A percentile compares a stretch with the other conserved stretches of the same genome.
phyloP scores from a whole-genome alignment of 1,140 invertebrate species.

The Argopecten irradians region DNA sequence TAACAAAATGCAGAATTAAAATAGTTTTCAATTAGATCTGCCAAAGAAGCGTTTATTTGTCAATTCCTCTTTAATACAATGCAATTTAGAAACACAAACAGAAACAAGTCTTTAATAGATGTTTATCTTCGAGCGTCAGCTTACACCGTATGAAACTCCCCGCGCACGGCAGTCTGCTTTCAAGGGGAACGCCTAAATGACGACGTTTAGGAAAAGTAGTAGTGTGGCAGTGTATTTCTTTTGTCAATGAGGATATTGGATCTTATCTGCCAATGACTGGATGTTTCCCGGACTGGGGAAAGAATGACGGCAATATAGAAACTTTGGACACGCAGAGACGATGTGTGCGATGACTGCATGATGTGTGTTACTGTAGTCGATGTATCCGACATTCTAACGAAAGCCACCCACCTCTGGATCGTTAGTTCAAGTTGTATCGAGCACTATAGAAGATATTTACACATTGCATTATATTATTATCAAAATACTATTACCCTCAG shows the following conservation, averaged over 20 bases:
- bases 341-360: too few relatives aligned
- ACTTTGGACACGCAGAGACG: too few relatives aligned
- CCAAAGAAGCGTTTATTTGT: neutral
- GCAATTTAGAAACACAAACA: conserved; percentile 9
- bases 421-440: too few relatives aligned
- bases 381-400: too few relatives aligned
- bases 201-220: neutral
- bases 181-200: neutral
- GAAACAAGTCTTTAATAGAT: neutral
- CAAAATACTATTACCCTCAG: too few relatives aligned
- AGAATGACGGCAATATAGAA: neutral
- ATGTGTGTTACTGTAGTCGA: too few relatives aligned
- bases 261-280: neutral
- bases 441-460: too few relatives aligned
- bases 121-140: neutral
- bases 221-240: neutral
- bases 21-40: conserved; percentile 16
- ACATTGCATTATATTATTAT: too few relatives aligned
- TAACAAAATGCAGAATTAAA: conserved; percentile 4
- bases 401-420: too few relatives aligned
- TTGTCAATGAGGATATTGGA: neutral
- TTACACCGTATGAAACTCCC: neutral
- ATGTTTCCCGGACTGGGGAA: neutral
- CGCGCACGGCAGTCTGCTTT: neutral
- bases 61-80: neutral